A percentile compares a stretch with the other conserved stretches of the same genome.
phyloP scores from a whole-genome alignment of 2,888 invertebrate genomes.

The Rutpela maculata region DNA sequence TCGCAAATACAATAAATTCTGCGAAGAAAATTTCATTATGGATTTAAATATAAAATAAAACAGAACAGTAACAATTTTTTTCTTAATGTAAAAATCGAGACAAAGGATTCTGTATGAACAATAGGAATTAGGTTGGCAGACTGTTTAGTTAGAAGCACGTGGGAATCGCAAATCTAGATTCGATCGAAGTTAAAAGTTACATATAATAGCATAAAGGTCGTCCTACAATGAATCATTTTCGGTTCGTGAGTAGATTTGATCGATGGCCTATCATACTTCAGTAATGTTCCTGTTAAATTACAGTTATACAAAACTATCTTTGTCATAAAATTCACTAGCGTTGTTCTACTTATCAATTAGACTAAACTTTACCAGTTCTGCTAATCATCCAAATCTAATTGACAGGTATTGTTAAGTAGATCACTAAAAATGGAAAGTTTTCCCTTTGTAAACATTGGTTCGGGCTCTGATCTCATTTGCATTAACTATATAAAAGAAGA shows the following conservation, averaged over 20 bases:
- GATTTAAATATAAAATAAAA: neutral
- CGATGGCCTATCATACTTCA: conserved; percentile 43
- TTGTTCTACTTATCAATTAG: conserved; percentile 56
- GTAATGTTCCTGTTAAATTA: conserved; percentile 45
- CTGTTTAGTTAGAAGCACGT: conserved; percentile 36
- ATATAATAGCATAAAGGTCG: conserved; percentile 36
- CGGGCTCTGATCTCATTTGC: neutral
- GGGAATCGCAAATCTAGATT: conserved; percentile 42
- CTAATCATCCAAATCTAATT: conserved; percentile 57
- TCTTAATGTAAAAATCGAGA: conserved; percentile 20
- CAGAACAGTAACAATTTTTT: neutral
- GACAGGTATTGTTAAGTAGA: conserved; percentile 50
- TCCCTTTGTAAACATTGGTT: conserved; percentile 13
- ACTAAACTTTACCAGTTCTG: conserved; percentile 48
- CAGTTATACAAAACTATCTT: conserved; percentile 51
- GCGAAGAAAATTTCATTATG: too few relatives aligned
- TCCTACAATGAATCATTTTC: conserved; percentile 41
- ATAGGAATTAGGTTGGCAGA: conserved; percentile 39
- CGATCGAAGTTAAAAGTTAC: conserved; percentile 30
- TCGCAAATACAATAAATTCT: too few relatives aligned
- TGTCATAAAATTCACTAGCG: conserved; percentile 46
- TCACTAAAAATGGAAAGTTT: conserved; percentile 41
- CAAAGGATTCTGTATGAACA: conserved; percentile 26
- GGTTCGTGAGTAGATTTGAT: conserved; percentile 43
- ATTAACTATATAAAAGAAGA: neutral